Evolutionary conservation across 2,113 vertebrate species (phyloP).

Genomic region (Eidolon helvum): DNA sequence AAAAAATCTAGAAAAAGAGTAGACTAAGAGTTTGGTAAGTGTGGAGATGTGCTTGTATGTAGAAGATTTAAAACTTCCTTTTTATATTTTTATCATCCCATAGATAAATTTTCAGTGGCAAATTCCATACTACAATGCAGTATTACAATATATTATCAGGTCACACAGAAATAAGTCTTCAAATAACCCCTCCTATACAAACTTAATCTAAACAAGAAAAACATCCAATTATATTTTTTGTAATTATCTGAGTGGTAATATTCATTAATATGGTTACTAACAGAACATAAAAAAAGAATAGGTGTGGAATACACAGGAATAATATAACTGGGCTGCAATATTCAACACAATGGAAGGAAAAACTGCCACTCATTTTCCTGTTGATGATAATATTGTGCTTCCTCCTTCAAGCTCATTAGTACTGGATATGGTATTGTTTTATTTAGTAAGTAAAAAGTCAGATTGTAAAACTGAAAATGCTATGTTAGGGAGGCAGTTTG

Average conservation of each 20-base stretch:
- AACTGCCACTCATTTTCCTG: conserved; percentile 61
- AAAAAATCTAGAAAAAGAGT: not conserved
- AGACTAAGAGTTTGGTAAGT: not conserved
- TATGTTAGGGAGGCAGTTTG: not conserved
- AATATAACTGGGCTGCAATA: conserved; percentile 63
- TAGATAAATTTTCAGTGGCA: conserved; percentile 29
- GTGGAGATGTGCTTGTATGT: not conserved
- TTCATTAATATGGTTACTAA: conserved; percentile 20
- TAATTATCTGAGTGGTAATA: not conserved
- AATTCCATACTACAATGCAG: not conserved
- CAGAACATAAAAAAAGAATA: conserved; percentile 66
- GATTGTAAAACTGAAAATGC: not conserved
- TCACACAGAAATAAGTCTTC: conserved; percentile 56
- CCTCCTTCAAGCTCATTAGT: not conserved
- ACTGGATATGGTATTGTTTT: not conserved
- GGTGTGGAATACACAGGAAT: conserved; percentile 40
- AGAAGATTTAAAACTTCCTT: not conserved
- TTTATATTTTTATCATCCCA: not conserved
- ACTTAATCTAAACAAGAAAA: conserved; percentile 57
- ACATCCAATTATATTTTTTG: conserved; percentile 34
- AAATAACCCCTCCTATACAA: conserved; percentile 52
- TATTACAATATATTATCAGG: conserved; percentile 43
- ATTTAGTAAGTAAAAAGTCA: not conserved
- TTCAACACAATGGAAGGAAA: conserved; percentile 44
- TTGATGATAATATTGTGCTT: conserved; percentile 50